Base-by-base conservation (phyloP, 2,797 vertebrate genomes). In the Muscicapa comitata region DNA sequence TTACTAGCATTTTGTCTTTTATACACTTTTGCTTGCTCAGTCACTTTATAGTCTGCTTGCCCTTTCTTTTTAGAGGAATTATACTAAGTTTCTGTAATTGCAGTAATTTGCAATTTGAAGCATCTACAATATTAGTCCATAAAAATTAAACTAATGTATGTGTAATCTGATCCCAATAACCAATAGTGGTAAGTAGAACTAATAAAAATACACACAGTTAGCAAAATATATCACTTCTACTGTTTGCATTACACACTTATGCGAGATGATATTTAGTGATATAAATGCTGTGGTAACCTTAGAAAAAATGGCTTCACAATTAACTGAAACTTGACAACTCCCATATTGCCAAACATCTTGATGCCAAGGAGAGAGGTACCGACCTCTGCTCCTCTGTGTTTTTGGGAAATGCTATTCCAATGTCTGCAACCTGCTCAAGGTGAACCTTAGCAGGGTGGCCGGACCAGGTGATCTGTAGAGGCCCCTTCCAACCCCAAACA, bases 41-140 rank as follows among this genome's bases (percentile, higher is more conserved):
- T 92, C 13, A 76, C 33, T 95, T 97, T 97, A 95, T 88, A 87
- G 68, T 78, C 45, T 79, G 51, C 57, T 90, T 97, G 67, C 74
- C 79, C 43, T 92, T 96, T 95, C 55, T 93, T 87, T 92, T 53
- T 87, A 85, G 73, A 97, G 58, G 66, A 81, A 45, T 75, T 96
- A 45, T 68, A 90, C 73, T 13, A 47, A 31, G 55, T 88, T 96
- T 81, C 94, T 93, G n/a, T 47, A 94, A 93, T 70, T 84, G 79
- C 7, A 80, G 33, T 55, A 80, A 55, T 77, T 94, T 77, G 29
- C 18, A 23, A 21, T 77, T 88, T 61, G 40, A 91, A 95, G 85
- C 16, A 57, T 58, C 24, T 88, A 33, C 48, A 93, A 48, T 53
- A 51, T 92, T 31, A 90, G 24, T 66, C 75, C 42, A 42, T 89